Percentiles rank a stretch among this genome's conserved stretches.
Conservation (phyloP, 2,113 vertebrate species). For the Cervus canadensis region DNA sequence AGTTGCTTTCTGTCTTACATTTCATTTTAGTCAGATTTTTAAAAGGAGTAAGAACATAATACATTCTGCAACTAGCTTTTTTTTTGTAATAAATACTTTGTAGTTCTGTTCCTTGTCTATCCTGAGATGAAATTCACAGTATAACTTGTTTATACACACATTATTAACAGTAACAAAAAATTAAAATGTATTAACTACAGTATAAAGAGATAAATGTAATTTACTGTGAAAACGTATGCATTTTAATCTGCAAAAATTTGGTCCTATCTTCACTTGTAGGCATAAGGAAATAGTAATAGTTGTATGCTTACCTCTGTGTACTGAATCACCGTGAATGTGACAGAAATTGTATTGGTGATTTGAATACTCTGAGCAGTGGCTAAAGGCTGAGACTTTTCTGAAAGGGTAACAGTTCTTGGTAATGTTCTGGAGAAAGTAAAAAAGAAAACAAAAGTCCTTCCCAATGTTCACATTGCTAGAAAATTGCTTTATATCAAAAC, state of each 20-base stretch:
- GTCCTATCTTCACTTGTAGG: background rate
- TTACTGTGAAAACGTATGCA: background rate
- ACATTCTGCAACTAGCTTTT: background rate
- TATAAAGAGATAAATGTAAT: background rate
- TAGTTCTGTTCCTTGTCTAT: background rate
- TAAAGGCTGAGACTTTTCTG: background rate
- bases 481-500: background rate
- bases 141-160: background rate
- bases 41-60: background rate
- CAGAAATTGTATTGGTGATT: background rate
- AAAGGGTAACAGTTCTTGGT: background rate
- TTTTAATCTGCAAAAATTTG: background rate
- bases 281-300: background rate
- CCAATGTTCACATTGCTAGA: background rate
- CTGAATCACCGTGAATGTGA: background rate
- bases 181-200: background rate
- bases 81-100: background rate
- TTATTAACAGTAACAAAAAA: background rate
- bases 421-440: background rate
- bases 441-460: background rate
- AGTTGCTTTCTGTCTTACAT: background rate
- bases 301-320: background rate
- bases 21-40: background rate
- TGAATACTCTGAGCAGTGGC: background rate
- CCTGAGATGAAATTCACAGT: background rate